These are phyloP conservation scores for Bombyx mori DNA, from an alignment of 1,140 invertebrate genomes.

Conservation along the genomic window DNA sequence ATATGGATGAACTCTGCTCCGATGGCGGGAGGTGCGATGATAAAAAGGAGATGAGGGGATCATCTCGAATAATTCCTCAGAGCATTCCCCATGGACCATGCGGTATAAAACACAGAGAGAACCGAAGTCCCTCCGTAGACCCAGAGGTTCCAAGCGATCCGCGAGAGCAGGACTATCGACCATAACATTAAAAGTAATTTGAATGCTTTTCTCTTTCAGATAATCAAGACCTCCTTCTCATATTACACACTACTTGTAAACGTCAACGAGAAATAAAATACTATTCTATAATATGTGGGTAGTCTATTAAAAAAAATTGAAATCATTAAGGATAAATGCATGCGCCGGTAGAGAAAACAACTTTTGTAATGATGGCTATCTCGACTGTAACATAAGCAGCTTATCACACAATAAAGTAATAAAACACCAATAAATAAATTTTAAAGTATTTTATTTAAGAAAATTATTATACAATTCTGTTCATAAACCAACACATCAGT, in stretches of 20 bases:
- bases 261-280: constrained; percentile 41
- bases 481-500: constrained; percentile 52
- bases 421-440: constrained; percentile 27
- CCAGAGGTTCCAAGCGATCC: no score
- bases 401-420: neutral
- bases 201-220: constrained; percentile 38
- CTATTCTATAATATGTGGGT: neutral
- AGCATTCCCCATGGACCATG: no score
- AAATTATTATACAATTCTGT: constrained; percentile 66
- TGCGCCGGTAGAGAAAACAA: neutral
- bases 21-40: no score
- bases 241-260: constrained; percentile 57
- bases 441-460: constrained; percentile 66
- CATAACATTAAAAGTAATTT: neutral
- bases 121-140: no score
- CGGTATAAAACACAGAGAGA: no score
- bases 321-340: no score
- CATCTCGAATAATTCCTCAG: no score
- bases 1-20: no score
- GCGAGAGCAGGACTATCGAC: no score
- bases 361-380: neutral
- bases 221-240: constrained; percentile 60
- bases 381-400: neutral
- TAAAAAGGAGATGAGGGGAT: no score
- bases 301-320: neutral